Evolutionary conservation across 2,797 vertebrate genomes (phyloP), one percentile per base, ranked within the genome.

Genomic region (Thunnus albacares): DNA sequence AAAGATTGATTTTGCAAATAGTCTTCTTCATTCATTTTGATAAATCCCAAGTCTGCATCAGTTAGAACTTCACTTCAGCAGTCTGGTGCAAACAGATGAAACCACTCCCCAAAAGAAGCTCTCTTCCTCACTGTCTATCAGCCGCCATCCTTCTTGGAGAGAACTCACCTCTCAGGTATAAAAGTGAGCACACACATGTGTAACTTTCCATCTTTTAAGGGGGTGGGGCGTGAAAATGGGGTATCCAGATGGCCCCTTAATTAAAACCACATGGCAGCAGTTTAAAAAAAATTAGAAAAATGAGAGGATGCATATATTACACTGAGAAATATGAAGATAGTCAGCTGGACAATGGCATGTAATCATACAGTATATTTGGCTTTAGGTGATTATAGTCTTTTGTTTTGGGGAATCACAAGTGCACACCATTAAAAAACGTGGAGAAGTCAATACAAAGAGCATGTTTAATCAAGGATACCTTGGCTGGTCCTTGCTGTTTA

Each of bases 171-270:
- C 83, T 85, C 85, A 91, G 85, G 91, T 94, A 92, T 60, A 88
- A 81, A 85, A 85, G 63, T 77, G 59, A 82, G 80, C 7, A 11
- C 70, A 68, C 81, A 85, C 69, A 67, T 71, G 79, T 83, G 84
- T 71, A 88, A 86, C 83, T 90, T 90, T 92, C 90, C 86, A 85
- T 91, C 81, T 81, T 89, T 80, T 65, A n/a, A 17, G 38, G 66
- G 66, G 28, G 58, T 28, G 62, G 75, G 51, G 61, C 0, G 20
- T 49, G 70, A 53, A 66, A 45, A 55, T 56, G 53, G 79, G 85
- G 82, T 71, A 74, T 84, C 87, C 92, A 93, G 88, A 90, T 93
- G 93, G 92, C 88, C 88, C 82, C 84, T 77, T 90, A 90, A 94
- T 90, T 89, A 81, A 90, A 91, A 89, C 77, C 93, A 94, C 87